phyloP scores from a whole-genome alignment of 2,888 invertebrate species.

The Arctia plantaginis region DNA sequence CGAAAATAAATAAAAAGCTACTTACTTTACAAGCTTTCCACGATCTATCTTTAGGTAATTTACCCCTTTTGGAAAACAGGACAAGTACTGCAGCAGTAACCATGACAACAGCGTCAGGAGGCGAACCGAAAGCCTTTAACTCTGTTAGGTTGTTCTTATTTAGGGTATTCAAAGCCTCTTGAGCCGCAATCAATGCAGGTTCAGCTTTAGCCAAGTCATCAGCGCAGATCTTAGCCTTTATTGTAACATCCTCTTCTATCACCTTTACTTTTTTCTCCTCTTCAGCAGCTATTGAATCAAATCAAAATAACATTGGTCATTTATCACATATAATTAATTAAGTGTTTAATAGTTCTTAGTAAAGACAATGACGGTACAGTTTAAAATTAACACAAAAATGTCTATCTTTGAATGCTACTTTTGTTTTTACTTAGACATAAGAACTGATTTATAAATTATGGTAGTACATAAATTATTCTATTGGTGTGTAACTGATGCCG shows the following conservation, averaged over 20 bases:
- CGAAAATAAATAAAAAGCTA: background rate
- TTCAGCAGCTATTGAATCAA: conserved; percentile 86
- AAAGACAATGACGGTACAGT: background rate
- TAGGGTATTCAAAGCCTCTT: conserved; percentile 95
- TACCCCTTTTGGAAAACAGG: conserved; percentile 93
- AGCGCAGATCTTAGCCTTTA: conserved; percentile 94
- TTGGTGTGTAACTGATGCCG: no score
- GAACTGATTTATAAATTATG: no score
- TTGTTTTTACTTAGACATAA: no score
- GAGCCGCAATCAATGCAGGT: conserved; percentile 95
- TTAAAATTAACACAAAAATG: no score
- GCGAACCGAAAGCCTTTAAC: conserved; percentile 96
- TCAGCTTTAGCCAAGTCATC: conserved; percentile 96
- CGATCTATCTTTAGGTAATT: conserved; percentile 95
- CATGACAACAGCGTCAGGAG: conserved; percentile 94
- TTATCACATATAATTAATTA: background rate
- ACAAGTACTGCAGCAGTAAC: conserved; percentile 96
- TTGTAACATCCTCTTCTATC: conserved; percentile 95
- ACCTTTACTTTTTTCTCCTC: conserved; percentile 96
- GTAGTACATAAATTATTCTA: background rate
- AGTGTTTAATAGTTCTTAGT: background rate
- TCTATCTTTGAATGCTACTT: no score
- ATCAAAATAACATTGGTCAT: background rate
- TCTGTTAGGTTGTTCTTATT: conserved; percentile 98
- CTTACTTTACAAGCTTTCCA: conserved; percentile 95